Conservation (phyloP, 2,797 vertebrate genomes). For the Pangasius macronema region DNA sequence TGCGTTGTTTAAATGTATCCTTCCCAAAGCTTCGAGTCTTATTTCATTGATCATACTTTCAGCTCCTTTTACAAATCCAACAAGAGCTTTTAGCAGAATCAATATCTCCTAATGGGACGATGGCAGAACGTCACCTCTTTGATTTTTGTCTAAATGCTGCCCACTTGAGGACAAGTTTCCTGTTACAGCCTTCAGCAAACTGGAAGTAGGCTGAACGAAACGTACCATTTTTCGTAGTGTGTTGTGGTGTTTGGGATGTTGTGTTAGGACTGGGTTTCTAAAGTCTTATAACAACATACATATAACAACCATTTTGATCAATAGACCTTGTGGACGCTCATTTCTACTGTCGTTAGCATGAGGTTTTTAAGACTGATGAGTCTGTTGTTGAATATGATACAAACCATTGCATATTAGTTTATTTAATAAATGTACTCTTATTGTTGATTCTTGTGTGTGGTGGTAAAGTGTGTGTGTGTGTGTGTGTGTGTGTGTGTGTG, state of each 20-base stretch:
- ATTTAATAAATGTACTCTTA: background rate
- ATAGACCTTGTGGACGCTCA: background rate
- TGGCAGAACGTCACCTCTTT: background rate
- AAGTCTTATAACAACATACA: too few relatives aligned
- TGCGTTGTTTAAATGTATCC: background rate
- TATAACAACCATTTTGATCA: too few relatives aligned
- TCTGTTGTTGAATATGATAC: background rate
- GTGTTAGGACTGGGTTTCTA: too few relatives aligned
- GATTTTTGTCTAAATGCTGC: slow-evolving; percentile 25
- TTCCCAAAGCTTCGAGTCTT: background rate
- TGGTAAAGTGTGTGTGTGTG: background rate
- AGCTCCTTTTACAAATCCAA: too few relatives aligned
- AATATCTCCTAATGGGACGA: background rate
- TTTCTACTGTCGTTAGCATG: background rate
- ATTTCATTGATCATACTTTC: background rate
- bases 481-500: background rate
- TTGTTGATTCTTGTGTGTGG: background rate
- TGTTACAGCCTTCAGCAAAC: background rate
- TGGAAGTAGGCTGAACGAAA: background rate
- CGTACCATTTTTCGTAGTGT: background rate
- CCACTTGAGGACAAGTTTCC: slow-evolving; percentile 12
- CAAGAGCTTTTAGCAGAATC: background rate
- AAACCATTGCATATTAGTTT: background rate
- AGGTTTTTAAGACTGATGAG: too few relatives aligned
- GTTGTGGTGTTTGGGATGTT: too few relatives aligned